Evolutionary conservation across 2,797 vertebrate genomes (phyloP).

Genomic region (Sebastes matsubarae): DNA sequence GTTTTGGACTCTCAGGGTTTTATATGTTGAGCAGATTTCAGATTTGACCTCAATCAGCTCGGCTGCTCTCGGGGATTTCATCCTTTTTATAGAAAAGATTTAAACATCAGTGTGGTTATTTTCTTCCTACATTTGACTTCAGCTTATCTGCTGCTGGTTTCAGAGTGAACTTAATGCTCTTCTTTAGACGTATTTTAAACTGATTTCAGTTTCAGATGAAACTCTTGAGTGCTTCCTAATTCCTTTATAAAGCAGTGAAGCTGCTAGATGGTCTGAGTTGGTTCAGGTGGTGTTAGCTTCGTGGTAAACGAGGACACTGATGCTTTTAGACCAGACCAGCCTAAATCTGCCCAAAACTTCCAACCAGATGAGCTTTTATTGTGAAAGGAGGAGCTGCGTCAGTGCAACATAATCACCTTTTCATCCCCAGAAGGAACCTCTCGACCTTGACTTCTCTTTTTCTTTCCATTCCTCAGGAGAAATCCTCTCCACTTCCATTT

Average conservation of each 20-base stretch:
- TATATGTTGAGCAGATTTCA: neutral
- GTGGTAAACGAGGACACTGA: neutral
- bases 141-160: neutral
- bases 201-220: neutral
- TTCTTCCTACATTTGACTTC: neutral
- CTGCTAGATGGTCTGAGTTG: neutral
- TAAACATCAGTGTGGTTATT: neutral
- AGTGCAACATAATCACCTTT: neutral
- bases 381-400: neutral
- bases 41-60: neutral
- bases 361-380: neutral
- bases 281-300: neutral
- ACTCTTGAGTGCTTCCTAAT: neutral
- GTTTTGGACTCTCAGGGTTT: neutral
- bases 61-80: neutral
- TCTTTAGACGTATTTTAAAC: neutral
- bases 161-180: neutral
- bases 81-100: neutral
- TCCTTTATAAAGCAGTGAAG: neutral
- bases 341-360: neutral
- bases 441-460: neutral
- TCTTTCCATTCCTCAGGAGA: conserved; percentile 80
- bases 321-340: neutral
- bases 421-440: neutral
- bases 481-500: conserved; percentile 96